phyloP scores from a whole-genome alignment of 35 echinoderm and acorn worm genomes.

The Apostichopus japonicus region DNA sequence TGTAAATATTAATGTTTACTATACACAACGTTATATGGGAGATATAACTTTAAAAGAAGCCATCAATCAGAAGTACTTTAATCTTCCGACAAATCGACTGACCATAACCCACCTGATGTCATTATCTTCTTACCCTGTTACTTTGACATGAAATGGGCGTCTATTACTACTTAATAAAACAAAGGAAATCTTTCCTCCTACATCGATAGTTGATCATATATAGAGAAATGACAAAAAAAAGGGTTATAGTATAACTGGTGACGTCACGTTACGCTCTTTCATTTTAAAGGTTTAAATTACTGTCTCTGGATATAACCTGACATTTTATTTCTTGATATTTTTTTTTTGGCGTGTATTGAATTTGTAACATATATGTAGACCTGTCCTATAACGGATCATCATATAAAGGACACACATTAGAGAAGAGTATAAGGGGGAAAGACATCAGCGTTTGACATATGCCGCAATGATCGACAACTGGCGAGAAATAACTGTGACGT shows the following conservation, averaged over 20 bases:
- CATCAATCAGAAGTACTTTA: too few species aligned
- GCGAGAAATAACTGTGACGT: not conserved
- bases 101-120: too few species aligned
- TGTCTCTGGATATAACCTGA: slow-evolving; percentile 2
- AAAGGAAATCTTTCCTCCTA: not conserved
- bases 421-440: not conserved
- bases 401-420: not conserved
- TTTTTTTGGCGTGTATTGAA: not conserved
- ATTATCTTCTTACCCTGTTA: too few species aligned
- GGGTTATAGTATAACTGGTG: not conserved
- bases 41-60: too few species aligned
- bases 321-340: not conserved
- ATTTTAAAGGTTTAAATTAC: not conserved
- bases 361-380: not conserved
- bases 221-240: not conserved
- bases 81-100: too few species aligned
- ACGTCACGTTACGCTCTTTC: not conserved
- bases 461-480: not conserved
- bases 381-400: not conserved
- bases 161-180: not conserved
- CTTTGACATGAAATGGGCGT: not conserved
- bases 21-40: too few species aligned
- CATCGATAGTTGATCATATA: not conserved
- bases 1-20: too few species aligned
- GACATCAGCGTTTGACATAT: not conserved